Evolutionary conservation across 2,888 invertebrate species (phyloP).

Genomic region (Orthosia cruda): DNA sequence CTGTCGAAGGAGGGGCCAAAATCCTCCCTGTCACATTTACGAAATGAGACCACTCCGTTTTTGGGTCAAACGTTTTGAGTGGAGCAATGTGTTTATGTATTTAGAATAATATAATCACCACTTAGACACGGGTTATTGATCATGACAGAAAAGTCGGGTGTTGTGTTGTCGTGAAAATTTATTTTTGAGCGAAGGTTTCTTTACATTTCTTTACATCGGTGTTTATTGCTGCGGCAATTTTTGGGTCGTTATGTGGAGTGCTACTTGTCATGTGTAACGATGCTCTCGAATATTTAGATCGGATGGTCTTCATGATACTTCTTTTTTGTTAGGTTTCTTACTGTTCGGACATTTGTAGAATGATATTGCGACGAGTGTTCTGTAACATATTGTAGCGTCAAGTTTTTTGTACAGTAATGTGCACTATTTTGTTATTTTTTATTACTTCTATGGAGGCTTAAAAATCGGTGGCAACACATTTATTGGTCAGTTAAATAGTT

Average conservation of each 20-base stretch:
- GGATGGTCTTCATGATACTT: not conserved
- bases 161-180: conserved; percentile 15
- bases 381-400: not conserved
- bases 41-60: conserved; percentile 72
- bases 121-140: conserved; percentile 54
- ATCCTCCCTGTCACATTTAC: conserved; percentile 66
- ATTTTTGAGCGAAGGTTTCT: conserved; percentile 14
- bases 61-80: conserved; percentile 79
- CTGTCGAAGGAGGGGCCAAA: conserved; percentile 58
- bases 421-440: not conserved
- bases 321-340: not conserved
- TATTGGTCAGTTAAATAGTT: conserved; percentile 1
- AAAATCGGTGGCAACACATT: not conserved
- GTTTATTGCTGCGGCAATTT: conserved; percentile 27
- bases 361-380: not conserved
- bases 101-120: conserved; percentile 59
- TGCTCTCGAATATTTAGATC: conserved; percentile 18
- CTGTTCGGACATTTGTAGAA: not conserved
- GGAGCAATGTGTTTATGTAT: conserved; percentile 63
- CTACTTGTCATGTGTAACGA: conserved; percentile 23
- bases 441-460: not conserved
- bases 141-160: conserved; percentile 22
- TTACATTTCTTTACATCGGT: conserved; percentile 8
- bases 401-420: not conserved
- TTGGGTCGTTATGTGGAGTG: conserved; percentile 18